These are phyloP conservation scores for Prosapia bicincta DNA, from an alignment of 2,888 invertebrate species.

Conservation along the genomic window DNA sequence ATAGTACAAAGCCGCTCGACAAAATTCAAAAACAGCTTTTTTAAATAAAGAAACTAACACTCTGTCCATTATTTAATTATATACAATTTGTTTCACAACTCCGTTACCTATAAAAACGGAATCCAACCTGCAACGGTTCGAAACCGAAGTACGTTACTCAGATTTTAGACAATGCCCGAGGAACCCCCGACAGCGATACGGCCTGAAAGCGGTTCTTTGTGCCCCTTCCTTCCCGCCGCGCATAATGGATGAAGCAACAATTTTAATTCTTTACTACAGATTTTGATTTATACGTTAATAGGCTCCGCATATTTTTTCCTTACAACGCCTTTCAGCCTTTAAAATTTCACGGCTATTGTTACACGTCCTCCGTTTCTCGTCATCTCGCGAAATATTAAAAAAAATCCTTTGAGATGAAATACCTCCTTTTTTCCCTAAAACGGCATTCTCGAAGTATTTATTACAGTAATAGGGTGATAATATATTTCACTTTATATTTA, in stretches of 20 bases:
- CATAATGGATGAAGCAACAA: background rate
- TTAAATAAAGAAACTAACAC: no score
- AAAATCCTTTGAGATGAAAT: no score
- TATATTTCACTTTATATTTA: no score
- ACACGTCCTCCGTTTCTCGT: background rate
- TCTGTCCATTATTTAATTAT: no score
- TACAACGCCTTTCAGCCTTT: background rate
- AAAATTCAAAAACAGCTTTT: no score
- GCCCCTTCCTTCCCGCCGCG: background rate
- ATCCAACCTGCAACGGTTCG: background rate
- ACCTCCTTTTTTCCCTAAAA: no score
- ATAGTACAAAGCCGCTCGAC: no score
- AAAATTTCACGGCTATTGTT: background rate
- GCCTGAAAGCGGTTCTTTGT: background rate
- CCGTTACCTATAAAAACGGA: no score
- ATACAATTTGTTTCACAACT: background rate
- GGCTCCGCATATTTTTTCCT: background rate
- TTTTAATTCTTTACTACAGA: background rate
- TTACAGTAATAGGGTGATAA: no score
- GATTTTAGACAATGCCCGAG: background rate
- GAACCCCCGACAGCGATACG: background rate
- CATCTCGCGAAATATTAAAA: no score
- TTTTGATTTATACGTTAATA: conserved; percentile 2
- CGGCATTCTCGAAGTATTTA: no score
- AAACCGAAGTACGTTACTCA: background rate